phyloP scores from a whole-genome alignment of 2,888 invertebrate species.

The Eristalis tenax region DNA sequence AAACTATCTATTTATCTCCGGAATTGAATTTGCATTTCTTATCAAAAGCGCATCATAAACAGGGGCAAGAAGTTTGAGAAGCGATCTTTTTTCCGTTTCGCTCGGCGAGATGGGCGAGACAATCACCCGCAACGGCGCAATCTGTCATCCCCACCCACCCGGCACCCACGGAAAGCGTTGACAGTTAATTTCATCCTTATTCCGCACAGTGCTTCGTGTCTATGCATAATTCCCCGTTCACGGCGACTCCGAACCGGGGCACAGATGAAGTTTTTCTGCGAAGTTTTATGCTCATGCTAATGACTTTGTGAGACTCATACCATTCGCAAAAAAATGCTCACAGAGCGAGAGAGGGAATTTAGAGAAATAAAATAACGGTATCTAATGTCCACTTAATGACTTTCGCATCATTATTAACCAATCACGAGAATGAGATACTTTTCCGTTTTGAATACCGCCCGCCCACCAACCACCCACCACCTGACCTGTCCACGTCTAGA shows the following conservation, averaged over 20 bases:
- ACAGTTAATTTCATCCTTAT: conserved; percentile 13
- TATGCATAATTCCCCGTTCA: conserved; percentile 16
- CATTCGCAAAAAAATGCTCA: not conserved
- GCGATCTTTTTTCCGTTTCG: not conserved
- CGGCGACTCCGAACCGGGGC: not conserved
- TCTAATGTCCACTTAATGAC: conserved; percentile 66
- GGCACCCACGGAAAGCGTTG: not conserved
- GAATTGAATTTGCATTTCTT: conserved; percentile 48
- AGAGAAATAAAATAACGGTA: conserved; percentile 34
- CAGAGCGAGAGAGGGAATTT: not conserved
- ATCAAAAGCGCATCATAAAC: conserved; percentile 14
- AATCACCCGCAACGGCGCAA: too few species aligned
- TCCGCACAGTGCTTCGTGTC: conserved; percentile 10
- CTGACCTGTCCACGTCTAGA: conserved; percentile 39
- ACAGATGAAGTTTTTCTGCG: conserved; percentile 17
- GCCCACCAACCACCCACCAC: not conserved
- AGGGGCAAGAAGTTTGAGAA: not conserved
- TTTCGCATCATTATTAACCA: conserved; percentile 64
- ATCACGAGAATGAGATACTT: conserved; percentile 51
- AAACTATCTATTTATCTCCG: not conserved
- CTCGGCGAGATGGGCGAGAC: too few species aligned
- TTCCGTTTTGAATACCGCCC: not conserved
- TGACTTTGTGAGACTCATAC: conserved; percentile 15
- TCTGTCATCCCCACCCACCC: not conserved
- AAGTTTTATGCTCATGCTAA: conserved; percentile 42